Evolutionary conservation across 2,888 invertebrate genomes (phyloP).

Genomic region (Lycia hirtaria): DNA sequence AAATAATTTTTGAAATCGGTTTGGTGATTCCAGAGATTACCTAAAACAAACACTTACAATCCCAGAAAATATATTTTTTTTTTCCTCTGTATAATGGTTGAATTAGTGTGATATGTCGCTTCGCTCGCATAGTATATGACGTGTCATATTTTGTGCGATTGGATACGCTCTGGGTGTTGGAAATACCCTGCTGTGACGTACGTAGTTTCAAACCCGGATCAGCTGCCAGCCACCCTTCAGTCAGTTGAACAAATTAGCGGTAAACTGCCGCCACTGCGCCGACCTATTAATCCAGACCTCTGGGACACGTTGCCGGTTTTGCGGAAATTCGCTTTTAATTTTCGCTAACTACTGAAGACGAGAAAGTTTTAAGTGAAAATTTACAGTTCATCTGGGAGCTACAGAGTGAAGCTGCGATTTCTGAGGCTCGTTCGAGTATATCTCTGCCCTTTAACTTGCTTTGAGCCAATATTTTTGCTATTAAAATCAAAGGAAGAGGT

Average conservation of each 20-base stretch:
- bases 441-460: too few species aligned
- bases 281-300: constrained; percentile 45
- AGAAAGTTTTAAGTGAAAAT: constrained; percentile 54
- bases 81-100: too few species aligned
- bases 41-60: too few species aligned
- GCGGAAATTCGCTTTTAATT: constrained; percentile 50
- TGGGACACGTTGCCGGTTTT: constrained; percentile 38
- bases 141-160: background rate
- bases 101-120: too few species aligned
- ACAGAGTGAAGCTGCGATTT: background rate
- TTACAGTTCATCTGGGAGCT: constrained; percentile 46
- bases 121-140: too few species aligned
- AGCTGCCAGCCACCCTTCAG: constrained; percentile 3
- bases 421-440: too few species aligned
- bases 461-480: too few species aligned
- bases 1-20: too few species aligned
- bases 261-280: constrained; percentile 7
- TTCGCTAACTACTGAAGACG: constrained; percentile 53
- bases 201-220: background rate
- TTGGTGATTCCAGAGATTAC: too few species aligned
- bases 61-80: too few species aligned
- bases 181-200: background rate
- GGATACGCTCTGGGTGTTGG: background rate
- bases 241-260: constrained; percentile 6
- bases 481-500: too few species aligned